Evolutionary conservation across 2,797 vertebrate species (phyloP), one percentile per base, ranked within the genome.

Genomic region (Momotus momota): DNA sequence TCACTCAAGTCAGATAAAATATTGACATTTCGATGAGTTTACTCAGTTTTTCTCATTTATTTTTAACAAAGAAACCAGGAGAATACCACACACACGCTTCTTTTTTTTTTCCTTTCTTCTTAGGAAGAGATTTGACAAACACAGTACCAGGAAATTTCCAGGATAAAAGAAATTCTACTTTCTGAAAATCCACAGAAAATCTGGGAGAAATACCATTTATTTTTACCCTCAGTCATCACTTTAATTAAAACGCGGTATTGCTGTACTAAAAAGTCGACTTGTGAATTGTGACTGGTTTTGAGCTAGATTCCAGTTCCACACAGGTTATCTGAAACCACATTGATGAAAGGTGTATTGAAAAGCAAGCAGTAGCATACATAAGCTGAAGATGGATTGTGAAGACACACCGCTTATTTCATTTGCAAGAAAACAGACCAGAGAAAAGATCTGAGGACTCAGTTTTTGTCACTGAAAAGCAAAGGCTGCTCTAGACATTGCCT

Each of bases 41-140:
- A 23, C 14, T 48, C 14, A 40, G 8, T 55, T 90, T 70, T 58
- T 3, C 14, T 35, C 9, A 15, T 12, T 52, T 43, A 2, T 33
- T 90, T 90, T 80, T 27, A 25, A n/a, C 14, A 33, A 67, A 48
- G 33, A 51, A 49, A 2, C 16, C 29, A 51, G 16, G 3, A 48
- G 6, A 78, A 61, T 3, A 23, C 8, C 2, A 2, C 1, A 35
- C 35, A 35, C 35, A 35, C 8, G 1, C 1, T 1, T 5, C n/a
- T 5, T 6, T 26, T 31, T 25, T 14, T 5, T 1, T 19, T 7
- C 6, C 3, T 22, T 51, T 35, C 9, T 18, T 82, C 10, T 52
- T n/a, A 6, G 49, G 48, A 67, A 61, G 40, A 72, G 5, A 40
- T 55, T 40, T 26, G 19, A 70, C 15, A 57, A 5, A 27, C 0